Evolutionary conservation across 2,113 vertebrate genomes (phyloP), one percentile per base, ranked within the genome.

Genomic region (Pteronura brasiliensis): DNA sequence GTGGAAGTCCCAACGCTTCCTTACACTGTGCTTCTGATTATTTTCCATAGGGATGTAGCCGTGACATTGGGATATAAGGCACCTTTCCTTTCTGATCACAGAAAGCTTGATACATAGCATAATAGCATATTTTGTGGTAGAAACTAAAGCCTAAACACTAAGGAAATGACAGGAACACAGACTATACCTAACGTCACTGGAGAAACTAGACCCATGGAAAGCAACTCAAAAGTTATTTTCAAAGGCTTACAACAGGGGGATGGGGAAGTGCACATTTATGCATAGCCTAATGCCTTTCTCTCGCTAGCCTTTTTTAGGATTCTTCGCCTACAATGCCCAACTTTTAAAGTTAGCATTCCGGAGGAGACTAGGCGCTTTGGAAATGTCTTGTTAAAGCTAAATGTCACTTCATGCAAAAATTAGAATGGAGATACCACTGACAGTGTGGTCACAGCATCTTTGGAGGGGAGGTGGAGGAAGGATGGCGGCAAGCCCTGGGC

Each of bases 361-460:
- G 98, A 98, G 98, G 98, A 98, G 98, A 98, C 96, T 69, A 98
- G 95, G 97, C 97, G 97, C 98, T 98, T 98, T 99, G 99, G 99
- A 99, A 99, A 99, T 97, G 98, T 98, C 98, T 98, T 80, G 93
- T 99, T 98, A 98, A 99, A 98, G 98, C 99, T 98, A 99, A 97
- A 97, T 98, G 98, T 98, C 98, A 98, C 96, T 98, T 98, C 90
- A 89, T 98, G 98, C 98, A 98, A 94, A 98, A 97, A 98, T 76
- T 96, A 97, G 55, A 97, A 96, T 89, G 27, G 71, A 83, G 65
- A 42, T 63, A 92, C 92, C 96, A 85, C 84, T 29, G 90, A 44
- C 25, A 69, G 84, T 0, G 5, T 52, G 89, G 96, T 92, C 49
- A 61, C 79, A 25, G 55, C 34, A 72, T 97, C 97, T 97, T 97